Evolutionary conservation across 2,888 invertebrate genomes (phyloP), one percentile per base, ranked within the genome.

Genomic region (Matsumyia berberina): DNA sequence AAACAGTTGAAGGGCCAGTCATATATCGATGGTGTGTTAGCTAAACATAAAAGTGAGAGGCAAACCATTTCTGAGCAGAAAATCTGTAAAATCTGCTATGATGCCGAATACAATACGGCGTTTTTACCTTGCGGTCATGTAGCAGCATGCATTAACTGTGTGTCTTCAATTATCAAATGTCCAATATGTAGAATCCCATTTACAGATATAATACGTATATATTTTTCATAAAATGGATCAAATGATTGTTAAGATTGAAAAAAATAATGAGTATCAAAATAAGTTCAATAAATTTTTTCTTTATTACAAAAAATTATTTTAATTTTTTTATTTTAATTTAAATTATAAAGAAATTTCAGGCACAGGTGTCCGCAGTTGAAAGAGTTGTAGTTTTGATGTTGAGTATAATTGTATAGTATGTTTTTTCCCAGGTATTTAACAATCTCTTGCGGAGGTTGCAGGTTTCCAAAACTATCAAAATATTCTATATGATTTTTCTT

Each of bases 71-170:
- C 93, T 58, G 94, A 94, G 88, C 93, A 93, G 81, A 94, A 95
- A 88, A 92, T 96, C 88, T 99, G 98, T 92, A 97, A 97, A 93
- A 97, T 99, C 88, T 99, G 99, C 92, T 97, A 95, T 92, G 95
- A 94, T 79, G 95, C 95, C 89, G 97, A 98, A 92, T 94, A 96
- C 88, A 96, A 96, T 87, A 96, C 98, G 83, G 96, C 97, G 88
- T 98, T 99, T 93, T 93, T 98, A 89, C 98, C 99, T 58, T 99
- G 99, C 92, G 97, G 98, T 86, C 99, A 99, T 93, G 95, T 98
- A 89, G 96, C 97, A 70, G 96, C 97, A 62, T 99, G 99, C 92
- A 95, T 96, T 69, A 95, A 96, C 89, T 99, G 99, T 93, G 97
- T 98, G 46, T 94, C 97, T 24, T 95, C 96, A 69, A 94, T 98